A percentile compares a stretch with the other conserved stretches of the same genome.
Conservation (phyloP, 2,113 vertebrate genomes). For the Jaculus jaculus region DNA sequence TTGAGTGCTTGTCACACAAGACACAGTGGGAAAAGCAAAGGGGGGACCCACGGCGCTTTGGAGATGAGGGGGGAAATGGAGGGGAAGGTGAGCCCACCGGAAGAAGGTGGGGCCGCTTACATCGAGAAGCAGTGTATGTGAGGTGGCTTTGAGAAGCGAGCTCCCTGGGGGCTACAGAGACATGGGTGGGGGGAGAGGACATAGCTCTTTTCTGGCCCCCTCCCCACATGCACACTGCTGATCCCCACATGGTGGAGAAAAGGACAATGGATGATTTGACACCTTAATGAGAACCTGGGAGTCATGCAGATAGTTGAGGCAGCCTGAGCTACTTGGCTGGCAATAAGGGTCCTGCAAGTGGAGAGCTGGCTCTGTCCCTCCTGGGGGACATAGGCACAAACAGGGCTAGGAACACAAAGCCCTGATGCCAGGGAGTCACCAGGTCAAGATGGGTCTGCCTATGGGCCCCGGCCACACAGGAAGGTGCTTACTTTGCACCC, state of each 20-base stretch:
- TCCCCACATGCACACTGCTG: accelerated
- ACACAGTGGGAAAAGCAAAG: not conserved
- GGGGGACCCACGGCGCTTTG: not conserved
- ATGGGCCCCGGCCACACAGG: no score
- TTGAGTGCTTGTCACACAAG: not conserved
- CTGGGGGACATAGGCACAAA: not conserved
- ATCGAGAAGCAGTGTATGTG: accelerated
- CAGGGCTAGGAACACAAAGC: accelerated
- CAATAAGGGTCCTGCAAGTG: not conserved
- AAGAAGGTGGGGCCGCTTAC: no score
- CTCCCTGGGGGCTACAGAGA: accelerated
- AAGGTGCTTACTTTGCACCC: not conserved
- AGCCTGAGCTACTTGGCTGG: accelerated
- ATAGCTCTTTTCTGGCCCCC: accelerated
- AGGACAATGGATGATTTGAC: accelerated
- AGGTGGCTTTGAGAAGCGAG: accelerated
- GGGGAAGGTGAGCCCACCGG: accelerated
- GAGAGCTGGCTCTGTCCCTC: not conserved
- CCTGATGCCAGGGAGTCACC: not conserved
- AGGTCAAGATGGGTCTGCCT: not conserved
- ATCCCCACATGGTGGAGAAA: accelerated
- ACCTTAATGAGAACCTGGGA: accelerated
- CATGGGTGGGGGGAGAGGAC: accelerated
- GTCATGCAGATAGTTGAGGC: not conserved
- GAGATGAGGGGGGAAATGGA: not conserved